phyloP scores from a whole-genome alignment of 2,113 vertebrate genomes.

The Climacteris rufus region DNA sequence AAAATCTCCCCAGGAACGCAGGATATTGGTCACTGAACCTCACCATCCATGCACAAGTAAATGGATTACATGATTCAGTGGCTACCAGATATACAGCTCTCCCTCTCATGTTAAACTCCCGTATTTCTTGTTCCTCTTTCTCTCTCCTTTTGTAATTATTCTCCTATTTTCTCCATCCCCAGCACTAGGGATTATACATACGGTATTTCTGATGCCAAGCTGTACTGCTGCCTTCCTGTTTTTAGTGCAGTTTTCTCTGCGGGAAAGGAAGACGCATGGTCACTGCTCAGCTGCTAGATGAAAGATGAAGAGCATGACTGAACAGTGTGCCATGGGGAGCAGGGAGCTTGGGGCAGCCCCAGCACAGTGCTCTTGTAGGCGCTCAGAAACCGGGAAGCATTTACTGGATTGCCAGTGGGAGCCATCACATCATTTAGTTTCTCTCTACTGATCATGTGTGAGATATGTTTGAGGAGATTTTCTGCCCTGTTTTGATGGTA shows the following conservation, averaged over 20 bases:
- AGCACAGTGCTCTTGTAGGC: neutral
- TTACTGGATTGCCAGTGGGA: accelerated
- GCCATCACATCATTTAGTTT: neutral
- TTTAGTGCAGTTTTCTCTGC: neutral
- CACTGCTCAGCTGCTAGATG: neutral
- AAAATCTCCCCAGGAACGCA: neutral
- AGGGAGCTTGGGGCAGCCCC: neutral
- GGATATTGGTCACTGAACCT: neutral
- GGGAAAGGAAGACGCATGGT: neutral
- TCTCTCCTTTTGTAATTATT: neutral
- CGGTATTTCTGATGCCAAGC: neutral
- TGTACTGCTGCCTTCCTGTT: neutral
- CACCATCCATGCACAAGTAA: neutral
- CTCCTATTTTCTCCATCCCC: neutral
- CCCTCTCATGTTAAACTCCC: neutral
- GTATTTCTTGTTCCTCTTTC: neutral
- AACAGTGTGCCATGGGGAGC: accelerated
- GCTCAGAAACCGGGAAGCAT: neutral
- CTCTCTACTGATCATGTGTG: neutral
- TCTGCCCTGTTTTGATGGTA: neutral
- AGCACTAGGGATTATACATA: neutral
- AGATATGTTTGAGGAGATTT: neutral
- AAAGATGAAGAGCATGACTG: neutral
- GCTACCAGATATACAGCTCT: neutral
- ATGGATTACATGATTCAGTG: neutral